phyloP scores from a whole-genome alignment of 2,113 vertebrate genomes.

The Zosterops pallidus region DNA sequence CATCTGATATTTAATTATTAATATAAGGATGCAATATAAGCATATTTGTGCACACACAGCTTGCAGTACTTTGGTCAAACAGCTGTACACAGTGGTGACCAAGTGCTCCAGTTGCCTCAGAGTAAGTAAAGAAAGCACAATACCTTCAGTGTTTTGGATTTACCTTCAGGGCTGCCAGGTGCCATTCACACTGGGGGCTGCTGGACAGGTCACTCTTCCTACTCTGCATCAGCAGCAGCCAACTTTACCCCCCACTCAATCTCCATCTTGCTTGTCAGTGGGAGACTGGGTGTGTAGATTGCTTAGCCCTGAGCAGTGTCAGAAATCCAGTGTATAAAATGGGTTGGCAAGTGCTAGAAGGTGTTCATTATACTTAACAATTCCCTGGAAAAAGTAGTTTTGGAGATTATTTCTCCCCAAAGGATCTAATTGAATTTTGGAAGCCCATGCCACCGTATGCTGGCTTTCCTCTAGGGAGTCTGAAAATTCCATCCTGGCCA shows the following conservation, averaged over 20 bases:
- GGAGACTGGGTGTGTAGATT: fast-evolving
- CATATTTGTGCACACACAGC: not conserved
- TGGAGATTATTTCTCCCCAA: not conserved
- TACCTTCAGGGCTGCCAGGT: not conserved
- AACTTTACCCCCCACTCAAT: not conserved
- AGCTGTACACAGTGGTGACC: not conserved
- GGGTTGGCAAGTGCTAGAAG: not conserved
- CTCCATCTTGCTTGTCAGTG: not conserved
- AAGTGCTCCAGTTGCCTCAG: not conserved
- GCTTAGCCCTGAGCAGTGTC: not conserved
- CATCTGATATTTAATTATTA: not conserved
- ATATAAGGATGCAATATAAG: not conserved
- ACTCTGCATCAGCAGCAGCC: not conserved
- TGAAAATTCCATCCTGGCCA: not conserved
- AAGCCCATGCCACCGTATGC: not conserved
- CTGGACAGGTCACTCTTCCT: not conserved
- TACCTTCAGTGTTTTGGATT: not conserved
- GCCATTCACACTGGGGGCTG: not conserved
- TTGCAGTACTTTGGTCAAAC: not conserved
- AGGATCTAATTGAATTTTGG: not conserved
- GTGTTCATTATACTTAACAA: not conserved
- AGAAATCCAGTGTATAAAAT: not conserved
- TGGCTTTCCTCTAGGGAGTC: not conserved
- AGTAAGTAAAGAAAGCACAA: not conserved
- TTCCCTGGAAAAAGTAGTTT: not conserved